phyloP scores from a whole-genome alignment of 2,113 vertebrate genomes.

The Opisthocomus hoazin region DNA sequence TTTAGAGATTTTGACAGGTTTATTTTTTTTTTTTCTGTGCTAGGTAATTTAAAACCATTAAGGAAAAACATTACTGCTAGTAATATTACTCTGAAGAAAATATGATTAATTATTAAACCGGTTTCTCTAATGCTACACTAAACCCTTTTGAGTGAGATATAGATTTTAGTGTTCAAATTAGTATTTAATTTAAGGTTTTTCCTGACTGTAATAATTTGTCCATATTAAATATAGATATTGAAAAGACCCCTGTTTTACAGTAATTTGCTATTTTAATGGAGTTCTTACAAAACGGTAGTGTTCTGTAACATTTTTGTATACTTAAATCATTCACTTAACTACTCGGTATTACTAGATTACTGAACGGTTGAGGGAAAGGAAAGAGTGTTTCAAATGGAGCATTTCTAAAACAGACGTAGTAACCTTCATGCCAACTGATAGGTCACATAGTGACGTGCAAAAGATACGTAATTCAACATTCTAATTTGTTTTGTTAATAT shows the following conservation, averaged over 20 bases:
- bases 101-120: slow-evolving; percentile 41
- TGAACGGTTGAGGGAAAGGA: neutral
- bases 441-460: neutral
- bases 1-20: neutral
- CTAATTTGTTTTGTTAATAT: slow-evolving; percentile 1
- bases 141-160: neutral
- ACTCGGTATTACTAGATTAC: neutral
- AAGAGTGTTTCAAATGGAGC: neutral
- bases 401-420: neutral
- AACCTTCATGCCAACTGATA: neutral
- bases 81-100: slow-evolving; percentile 41
- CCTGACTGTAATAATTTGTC: neutral
- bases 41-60: slow-evolving; percentile 38
- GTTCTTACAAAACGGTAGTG: neutral
- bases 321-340: neutral
- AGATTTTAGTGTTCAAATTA: neutral
- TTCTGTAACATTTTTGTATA: neutral
- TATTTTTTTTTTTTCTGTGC: neutral
- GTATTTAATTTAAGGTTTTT: neutral
- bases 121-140: slow-evolving; percentile 12
- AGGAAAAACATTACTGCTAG: slow-evolving; percentile 17
- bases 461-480: neutral
- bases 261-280: neutral
- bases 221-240: neutral
- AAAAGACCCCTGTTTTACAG: neutral